phyloP scores from a whole-genome alignment of 2,113 vertebrate genomes.

The Rhinichthys klamathensis region DNA sequence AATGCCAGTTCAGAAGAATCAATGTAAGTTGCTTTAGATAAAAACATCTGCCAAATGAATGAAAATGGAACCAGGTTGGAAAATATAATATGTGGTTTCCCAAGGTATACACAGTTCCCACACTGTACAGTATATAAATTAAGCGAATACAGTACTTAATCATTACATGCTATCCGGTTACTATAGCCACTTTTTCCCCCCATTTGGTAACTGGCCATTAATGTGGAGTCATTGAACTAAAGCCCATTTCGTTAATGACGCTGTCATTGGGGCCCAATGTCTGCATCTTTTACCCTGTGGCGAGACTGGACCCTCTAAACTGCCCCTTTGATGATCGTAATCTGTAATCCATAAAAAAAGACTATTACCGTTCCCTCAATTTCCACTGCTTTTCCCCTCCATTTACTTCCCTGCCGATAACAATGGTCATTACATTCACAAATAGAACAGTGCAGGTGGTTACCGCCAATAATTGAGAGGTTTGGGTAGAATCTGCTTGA shows the following conservation, averaged over 20 bases:
- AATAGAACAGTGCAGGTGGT: slow-evolving; percentile 63
- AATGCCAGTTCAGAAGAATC: neutral
- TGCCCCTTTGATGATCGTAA: slow-evolving; percentile 58
- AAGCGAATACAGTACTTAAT: slow-evolving; percentile 19
- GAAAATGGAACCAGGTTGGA: neutral
- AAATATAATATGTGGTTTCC: slow-evolving; percentile 11
- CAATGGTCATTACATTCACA: slow-evolving; percentile 69
- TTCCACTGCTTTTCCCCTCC: slow-evolving; percentile 16
- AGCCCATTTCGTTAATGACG: slow-evolving; percentile 62
- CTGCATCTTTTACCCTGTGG: slow-evolving; percentile 61
- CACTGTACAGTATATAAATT: slow-evolving; percentile 6
- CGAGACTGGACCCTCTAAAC: slow-evolving; percentile 32
- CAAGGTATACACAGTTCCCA: neutral
- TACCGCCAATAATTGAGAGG: slow-evolving; percentile 62
- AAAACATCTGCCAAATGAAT: neutral
- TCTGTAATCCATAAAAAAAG: slow-evolving; percentile 42
- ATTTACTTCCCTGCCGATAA: slow-evolving; percentile 49
- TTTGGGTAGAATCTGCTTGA: slow-evolving; percentile 20
- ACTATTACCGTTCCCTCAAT: slow-evolving; percentile 64
- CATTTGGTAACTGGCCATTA: slow-evolving; percentile 26
- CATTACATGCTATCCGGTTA: slow-evolving; percentile 18
- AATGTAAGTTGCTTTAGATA: neutral
- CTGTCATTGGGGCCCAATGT: slow-evolving; percentile 58
- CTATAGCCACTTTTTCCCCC: slow-evolving; percentile 18
- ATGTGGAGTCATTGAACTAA: slow-evolving; percentile 42